Evolutionary conservation across 2,797 vertebrate genomes (phyloP), one percentile per base, ranked within the genome.

Genomic region (Semaprochilodus insignis): DNA sequence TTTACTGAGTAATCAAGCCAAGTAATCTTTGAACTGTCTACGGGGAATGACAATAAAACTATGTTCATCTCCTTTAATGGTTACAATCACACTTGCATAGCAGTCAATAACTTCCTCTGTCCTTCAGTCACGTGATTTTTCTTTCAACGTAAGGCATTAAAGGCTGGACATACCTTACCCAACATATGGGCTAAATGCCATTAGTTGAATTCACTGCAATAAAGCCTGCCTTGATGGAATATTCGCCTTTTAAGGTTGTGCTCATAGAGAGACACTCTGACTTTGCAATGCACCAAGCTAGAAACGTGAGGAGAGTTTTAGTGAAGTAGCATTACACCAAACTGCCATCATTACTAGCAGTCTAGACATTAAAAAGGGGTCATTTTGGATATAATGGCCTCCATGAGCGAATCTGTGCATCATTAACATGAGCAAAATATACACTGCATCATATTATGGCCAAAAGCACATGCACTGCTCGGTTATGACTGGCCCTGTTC

Each of bases 1-100:
- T 77, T 77, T 70, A 67, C 54, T 76, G 25, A 80, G 67, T 48
- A 76, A 57, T 54, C 51, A 34, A 31, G 27, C 59, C 70, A 70
- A 52, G 27, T 19, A 6, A 16, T 72, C 77, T 79, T 79, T 79
- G 70, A 27, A 70, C 80, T 40, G 13, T 60, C 48, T 21, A 16
- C 25, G 66, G 69, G 57, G 51, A 78, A 48, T n/a, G n/a, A n/a
- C n/a, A 16, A 48, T 44, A 14, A 44, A 69, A 55, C 48, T 2
- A 34, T 31, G n/a, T 55, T 36, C 1, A 36, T 36, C 34, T 57
- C 34, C 36, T 31, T 57, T 63, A 23, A 62, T 67, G 19, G 15
- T 19, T n/a, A 25, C 16, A 36, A 34, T 63, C 17, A 31, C 4
- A 44, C 27, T 31, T 31, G 11, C 23, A 17, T 44, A 36, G 51